A percentile compares a stretch with the other conserved stretches of the same genome.
Conservation (phyloP, 1,140 invertebrate genomes). For the Gryon sp. region DNA sequence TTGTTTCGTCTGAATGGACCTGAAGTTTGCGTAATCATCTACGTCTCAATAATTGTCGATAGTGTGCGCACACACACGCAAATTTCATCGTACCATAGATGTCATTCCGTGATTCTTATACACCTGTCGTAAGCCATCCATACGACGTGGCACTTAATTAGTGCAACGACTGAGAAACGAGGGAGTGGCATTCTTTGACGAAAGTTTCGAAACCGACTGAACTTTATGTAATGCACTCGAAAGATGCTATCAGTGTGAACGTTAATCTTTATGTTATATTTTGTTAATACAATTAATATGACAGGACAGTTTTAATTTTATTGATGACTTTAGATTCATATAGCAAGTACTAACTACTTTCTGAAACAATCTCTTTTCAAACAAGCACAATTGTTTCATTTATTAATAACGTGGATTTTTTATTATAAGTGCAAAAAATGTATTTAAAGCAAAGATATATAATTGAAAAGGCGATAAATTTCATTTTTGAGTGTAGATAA, state of each 20-base stretch:
- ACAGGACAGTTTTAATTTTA: conserved; percentile 50
- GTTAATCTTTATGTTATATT: conserved; percentile 50
- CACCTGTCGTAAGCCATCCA: conserved; percentile 52
- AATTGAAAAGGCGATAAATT: too few species aligned
- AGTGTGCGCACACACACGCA: conserved; percentile 29
- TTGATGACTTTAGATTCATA: too few species aligned
- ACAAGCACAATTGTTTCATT: too few species aligned
- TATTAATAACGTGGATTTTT: too few species aligned
- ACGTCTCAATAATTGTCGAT: conserved; percentile 38
- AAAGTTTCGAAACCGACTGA: conserved; percentile 57
- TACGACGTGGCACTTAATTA: conserved; percentile 59
- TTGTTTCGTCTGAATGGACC: conserved; percentile 38
- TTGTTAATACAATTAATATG: conserved; percentile 24
- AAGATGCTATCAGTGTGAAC: conserved; percentile 50
- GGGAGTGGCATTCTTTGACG: conserved; percentile 53
- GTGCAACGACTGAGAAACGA: conserved; percentile 48
- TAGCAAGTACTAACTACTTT: too few species aligned
- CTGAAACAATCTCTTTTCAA: too few species aligned
- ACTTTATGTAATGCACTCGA: conserved; percentile 56
- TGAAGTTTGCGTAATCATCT: conserved; percentile 24
- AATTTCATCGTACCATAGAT: conserved; percentile 38
- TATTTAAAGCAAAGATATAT: too few species aligned
- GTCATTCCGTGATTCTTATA: conserved; percentile 49
- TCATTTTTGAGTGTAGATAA: too few species aligned
- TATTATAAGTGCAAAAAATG: too few species aligned